These are phyloP conservation scores for Hipparchia semele DNA, from an alignment of 2,888 invertebrate species.

Conservation along the genomic window DNA sequence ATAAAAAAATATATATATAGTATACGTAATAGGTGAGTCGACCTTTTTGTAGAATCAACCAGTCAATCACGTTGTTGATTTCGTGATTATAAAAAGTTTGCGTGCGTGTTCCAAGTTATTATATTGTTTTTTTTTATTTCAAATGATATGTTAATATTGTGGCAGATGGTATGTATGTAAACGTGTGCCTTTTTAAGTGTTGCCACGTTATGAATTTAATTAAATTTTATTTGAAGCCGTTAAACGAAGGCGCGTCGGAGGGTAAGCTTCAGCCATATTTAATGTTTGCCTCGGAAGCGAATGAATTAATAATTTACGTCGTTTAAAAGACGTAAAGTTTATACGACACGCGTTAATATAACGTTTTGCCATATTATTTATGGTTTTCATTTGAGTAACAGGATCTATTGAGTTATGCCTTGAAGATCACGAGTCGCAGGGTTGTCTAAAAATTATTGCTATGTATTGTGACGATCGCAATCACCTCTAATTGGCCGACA, in stretches of 20 bases:
- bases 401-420: not conserved
- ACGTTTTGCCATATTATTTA: conserved; percentile 16
- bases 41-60: not conserved
- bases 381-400: conserved; percentile 16
- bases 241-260: conserved; percentile 41
- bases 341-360: conserved; percentile 21
- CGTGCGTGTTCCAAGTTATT: not conserved
- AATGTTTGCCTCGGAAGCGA: conserved; percentile 31
- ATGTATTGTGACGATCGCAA: too few species aligned
- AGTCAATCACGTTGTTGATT: not conserved
- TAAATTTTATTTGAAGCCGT: conserved; percentile 44
- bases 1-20: too few species aligned
- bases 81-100: conserved; percentile 2
- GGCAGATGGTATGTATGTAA: conserved; percentile 47
- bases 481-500: too few species aligned
- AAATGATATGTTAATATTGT: conserved; percentile 40
- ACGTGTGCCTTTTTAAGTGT: conserved; percentile 37
- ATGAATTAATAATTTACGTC: conserved; percentile 30
- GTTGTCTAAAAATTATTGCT: too few species aligned
- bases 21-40: too few species aligned
- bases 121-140: conserved; percentile 21
- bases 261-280: conserved; percentile 36
- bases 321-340: conserved; percentile 24
- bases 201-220: conserved; percentile 44
- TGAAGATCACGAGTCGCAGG: not conserved